These are phyloP conservation scores for Datnioides undecimradiatus DNA, from an alignment of 2,113 vertebrate species.

Conservation along the genomic window DNA sequence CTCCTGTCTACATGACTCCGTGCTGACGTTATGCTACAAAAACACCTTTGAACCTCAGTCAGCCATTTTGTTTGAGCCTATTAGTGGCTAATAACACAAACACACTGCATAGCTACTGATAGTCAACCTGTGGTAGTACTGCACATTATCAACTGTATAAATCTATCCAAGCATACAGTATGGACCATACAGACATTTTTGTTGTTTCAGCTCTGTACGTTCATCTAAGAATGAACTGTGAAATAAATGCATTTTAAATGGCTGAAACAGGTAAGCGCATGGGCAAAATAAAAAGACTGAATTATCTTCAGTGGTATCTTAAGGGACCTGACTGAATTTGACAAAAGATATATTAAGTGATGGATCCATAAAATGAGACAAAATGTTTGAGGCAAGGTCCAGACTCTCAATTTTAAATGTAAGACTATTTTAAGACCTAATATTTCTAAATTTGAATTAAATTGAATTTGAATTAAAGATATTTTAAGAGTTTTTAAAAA, in stretches of 20 bases:
- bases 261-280: no score
- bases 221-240: background rate
- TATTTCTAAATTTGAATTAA: no score
- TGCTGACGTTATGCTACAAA: constrained; percentile 53
- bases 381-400: no score
- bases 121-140: background rate
- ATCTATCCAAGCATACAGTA: background rate
- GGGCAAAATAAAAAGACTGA: no score
- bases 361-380: no score
- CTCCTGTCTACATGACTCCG: constrained; percentile 58
- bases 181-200: background rate
- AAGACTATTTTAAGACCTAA: no score
- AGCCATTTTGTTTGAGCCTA: constrained; percentile 44
- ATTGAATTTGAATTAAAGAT: no score
- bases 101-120: background rate
- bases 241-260: background rate
- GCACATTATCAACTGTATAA: background rate
- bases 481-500: no score
- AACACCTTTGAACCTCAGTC: constrained; percentile 18
- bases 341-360: no score
- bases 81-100: constrained; percentile 10
- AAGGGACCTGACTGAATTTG: no score
- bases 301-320: no score
- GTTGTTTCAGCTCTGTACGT: background rate
- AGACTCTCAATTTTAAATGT: no score